Percentiles rank a stretch among this genome's conserved stretches.
Evolutionary conservation across 1,140 invertebrate genomes (phyloP).

Genomic region (Drosophila littoralis): DNA sequence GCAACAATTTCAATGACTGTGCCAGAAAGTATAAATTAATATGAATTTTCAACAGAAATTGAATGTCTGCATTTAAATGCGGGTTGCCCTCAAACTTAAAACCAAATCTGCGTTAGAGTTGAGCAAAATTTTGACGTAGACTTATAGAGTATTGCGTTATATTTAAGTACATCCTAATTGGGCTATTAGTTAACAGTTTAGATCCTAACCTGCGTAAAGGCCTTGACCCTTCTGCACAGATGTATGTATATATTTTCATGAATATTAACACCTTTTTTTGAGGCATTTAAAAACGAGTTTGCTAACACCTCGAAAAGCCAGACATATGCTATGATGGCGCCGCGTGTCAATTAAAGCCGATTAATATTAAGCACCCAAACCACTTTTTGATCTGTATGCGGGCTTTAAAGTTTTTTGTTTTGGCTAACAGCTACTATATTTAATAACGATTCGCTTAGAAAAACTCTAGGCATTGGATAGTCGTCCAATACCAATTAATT

Average conservation of each 20-base stretch:
- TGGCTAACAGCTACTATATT: conserved; percentile 25
- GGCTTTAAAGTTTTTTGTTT: conserved; percentile 30
- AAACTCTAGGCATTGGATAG: conserved; percentile 57
- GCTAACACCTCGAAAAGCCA: conserved; percentile 57
- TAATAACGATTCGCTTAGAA: conserved; percentile 70
- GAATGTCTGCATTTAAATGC: no score
- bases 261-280: conserved; percentile 45
- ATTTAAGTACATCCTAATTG: no score
- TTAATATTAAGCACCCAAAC: conserved; percentile 31
- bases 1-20: neutral
- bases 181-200: conserved; percentile 3
- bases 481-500: conserved; percentile 51
- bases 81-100: no score
- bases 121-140: no score
- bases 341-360: conserved; percentile 56
- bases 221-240: conserved; percentile 65
- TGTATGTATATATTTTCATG: conserved; percentile 29
- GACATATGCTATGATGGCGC: conserved; percentile 46
- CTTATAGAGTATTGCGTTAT: no score
- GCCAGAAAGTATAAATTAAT: no score
- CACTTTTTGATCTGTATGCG: conserved; percentile 31
- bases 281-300: conserved; percentile 69
- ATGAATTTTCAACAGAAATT: no score
- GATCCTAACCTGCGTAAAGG: conserved; percentile 14
- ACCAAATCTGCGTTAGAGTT: no score